Percentiles rank a stretch among this genome's conserved stretches.
These are phyloP conservation scores for Meloidogyne hapla DNA, from an alignment of 1,140 invertebrate genomes.

Conservation along the genomic window DNA sequence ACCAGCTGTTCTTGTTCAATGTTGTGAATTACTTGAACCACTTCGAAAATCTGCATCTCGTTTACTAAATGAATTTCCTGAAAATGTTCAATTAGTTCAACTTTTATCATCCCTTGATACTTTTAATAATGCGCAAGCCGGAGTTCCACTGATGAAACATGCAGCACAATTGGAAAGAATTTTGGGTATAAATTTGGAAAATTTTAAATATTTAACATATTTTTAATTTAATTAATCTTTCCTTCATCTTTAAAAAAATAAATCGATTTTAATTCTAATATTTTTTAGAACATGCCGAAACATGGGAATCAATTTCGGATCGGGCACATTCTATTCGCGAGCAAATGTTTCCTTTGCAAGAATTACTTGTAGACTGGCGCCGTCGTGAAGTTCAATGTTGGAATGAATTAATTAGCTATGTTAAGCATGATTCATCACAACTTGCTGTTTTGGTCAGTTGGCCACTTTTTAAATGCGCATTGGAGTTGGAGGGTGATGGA, in stretches of 20 bases:
- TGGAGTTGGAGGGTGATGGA: not conserved
- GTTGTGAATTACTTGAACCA: conserved; percentile 72
- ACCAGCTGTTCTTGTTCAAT: conserved; percentile 75
- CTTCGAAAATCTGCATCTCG: conserved; percentile 71
- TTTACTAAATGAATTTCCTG: conserved; percentile 80
- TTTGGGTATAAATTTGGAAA: too few species aligned
- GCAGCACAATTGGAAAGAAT: conserved; percentile 85
- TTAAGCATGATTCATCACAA: conserved; percentile 59
- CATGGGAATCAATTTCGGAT: conserved; percentile 73
- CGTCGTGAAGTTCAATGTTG: conserved; percentile 83
- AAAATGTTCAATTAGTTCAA: conserved; percentile 80
- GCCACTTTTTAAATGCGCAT: conserved; percentile 50
- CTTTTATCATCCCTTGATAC: conserved; percentile 66
- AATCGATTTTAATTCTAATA: not conserved
- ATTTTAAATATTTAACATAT: conserved; percentile 3
- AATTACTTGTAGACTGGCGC: conserved; percentile 84
- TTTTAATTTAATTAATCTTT: too few species aligned
- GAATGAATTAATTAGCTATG: conserved; percentile 75
- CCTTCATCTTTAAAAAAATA: not conserved
- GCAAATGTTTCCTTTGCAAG: conserved; percentile 73
- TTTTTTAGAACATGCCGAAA: conserved; percentile 54
- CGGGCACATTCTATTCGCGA: conserved; percentile 77
- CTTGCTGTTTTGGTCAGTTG: conserved; percentile 49
- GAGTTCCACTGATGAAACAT: conserved; percentile 79
- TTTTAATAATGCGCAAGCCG: conserved; percentile 73